A percentile compares a stretch with the other conserved stretches of the same genome.
These are phyloP conservation scores for Alethe castanea DNA, from an alignment of 2,113 vertebrate species.

Conservation along the genomic window DNA sequence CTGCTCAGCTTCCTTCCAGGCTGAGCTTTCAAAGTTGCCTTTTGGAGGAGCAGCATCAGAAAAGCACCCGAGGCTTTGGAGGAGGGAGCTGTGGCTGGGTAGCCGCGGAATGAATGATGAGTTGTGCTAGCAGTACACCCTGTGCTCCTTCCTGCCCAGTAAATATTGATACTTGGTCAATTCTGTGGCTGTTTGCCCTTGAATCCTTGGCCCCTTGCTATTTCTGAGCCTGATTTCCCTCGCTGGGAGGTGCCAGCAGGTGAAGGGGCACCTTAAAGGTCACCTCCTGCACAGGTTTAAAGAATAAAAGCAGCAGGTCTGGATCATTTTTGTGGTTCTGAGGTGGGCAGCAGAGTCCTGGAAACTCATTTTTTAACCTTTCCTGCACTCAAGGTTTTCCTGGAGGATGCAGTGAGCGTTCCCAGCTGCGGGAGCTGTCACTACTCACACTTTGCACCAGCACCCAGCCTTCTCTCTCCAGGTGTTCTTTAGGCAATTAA, in stretches of 20 bases:
- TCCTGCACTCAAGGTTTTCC: background rate
- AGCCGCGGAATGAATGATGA: background rate
- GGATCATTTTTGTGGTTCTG: rapidly evolving
- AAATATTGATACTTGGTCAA: background rate
- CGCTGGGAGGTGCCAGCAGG: background rate
- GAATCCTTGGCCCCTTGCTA: background rate
- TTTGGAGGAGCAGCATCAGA: background rate
- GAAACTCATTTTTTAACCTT: background rate
- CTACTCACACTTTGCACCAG: background rate
- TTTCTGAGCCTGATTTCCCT: background rate
- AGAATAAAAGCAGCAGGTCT: background rate
- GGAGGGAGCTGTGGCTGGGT: background rate
- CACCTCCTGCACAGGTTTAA: rapidly evolving
- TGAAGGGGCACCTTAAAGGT: background rate
- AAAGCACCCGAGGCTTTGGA: background rate
- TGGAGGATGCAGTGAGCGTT: background rate
- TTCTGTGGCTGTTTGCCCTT: background rate
- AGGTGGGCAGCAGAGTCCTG: background rate
- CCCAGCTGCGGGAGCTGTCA: background rate
- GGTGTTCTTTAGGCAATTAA: background rate
- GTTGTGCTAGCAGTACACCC: background rate
- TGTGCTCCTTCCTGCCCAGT: background rate
- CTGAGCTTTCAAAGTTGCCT: background rate
- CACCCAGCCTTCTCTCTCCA: background rate
- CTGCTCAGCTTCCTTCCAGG: background rate